phyloP scores from a whole-genome alignment of 2,113 vertebrate genomes.

The Saccopteryx bilineata region DNA sequence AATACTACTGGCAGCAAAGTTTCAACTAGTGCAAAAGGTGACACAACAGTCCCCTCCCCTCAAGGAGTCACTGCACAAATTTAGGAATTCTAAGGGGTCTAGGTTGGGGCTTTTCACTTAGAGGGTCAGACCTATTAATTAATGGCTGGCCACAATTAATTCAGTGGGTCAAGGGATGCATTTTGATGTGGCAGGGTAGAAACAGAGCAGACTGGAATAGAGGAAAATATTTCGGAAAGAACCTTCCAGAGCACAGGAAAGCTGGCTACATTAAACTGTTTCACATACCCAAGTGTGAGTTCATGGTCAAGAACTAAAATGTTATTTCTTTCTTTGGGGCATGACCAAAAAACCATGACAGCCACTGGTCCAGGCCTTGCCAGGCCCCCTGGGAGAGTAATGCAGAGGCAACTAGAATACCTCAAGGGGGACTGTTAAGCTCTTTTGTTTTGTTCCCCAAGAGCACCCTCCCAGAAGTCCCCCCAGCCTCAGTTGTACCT shows the following conservation, averaged over 20 bases:
- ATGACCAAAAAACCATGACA: neutral
- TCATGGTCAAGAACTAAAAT: neutral
- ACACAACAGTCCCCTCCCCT: neutral
- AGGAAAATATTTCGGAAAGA: neutral
- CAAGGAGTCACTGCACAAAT: accelerated
- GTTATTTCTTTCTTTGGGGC: neutral
- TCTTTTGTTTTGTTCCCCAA: neutral
- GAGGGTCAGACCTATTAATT: neutral
- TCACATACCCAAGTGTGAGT: accelerated
- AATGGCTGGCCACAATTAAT: neutral
- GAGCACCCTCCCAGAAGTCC: neutral
- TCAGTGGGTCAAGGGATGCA: neutral
- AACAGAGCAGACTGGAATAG: accelerated
- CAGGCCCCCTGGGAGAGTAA: accelerated
- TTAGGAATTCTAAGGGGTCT: neutral
- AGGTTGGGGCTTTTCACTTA: neutral
- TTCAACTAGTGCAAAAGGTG: neutral
- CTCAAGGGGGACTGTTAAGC: accelerated
- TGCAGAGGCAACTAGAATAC: neutral
- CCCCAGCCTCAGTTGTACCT: slow-evolving; percentile 81
- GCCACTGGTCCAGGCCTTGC: accelerated
- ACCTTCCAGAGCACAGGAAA: neutral
- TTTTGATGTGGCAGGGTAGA: neutral
- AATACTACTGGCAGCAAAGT: accelerated
- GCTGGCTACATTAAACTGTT: accelerated